phyloP scores from a whole-genome alignment of 1,140 invertebrate species.

The Bombus huntii region DNA sequence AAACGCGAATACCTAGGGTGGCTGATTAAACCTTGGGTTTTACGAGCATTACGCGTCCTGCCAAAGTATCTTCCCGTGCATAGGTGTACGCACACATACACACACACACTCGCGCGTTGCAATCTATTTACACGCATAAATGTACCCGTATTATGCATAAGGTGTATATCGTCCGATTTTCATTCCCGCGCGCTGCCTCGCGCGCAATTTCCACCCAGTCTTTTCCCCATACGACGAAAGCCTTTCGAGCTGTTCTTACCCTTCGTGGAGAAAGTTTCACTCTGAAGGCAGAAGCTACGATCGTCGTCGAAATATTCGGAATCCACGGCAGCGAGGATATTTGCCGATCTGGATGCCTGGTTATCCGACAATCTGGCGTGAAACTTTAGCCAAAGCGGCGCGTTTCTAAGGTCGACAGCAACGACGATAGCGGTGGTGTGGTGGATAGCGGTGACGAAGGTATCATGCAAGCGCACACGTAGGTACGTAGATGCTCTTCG shows the following conservation, averaged over 20 bases:
- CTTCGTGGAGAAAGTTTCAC: neutral
- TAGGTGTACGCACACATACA: constrained; percentile 17
- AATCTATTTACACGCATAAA: constrained; percentile 60
- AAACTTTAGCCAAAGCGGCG: neutral
- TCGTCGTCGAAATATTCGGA: constrained; percentile 1
- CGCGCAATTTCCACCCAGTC: neutral
- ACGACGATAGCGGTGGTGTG: neutral
- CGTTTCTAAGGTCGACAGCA: neutral
- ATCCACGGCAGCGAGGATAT: neutral
- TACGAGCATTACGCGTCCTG: constrained; percentile 67
- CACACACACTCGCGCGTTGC: neutral
- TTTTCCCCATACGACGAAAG: neutral
- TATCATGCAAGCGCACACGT: too few species aligned
- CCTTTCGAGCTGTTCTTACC: neutral
- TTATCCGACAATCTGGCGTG: neutral
- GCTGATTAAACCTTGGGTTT: constrained; percentile 73
- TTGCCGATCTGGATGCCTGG: neutral
- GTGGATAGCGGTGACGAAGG: too few species aligned
- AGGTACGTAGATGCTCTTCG: neutral
- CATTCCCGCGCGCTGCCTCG: neutral
- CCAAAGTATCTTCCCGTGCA: constrained; percentile 40
- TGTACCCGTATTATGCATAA: constrained; percentile 50
- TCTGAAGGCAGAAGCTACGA: neutral
- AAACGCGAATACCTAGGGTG: constrained; percentile 23
- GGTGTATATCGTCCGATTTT: constrained; percentile 22